Evolutionary conservation across 2,888 invertebrate species (phyloP).

Genomic region (Erebia ligea): DNA sequence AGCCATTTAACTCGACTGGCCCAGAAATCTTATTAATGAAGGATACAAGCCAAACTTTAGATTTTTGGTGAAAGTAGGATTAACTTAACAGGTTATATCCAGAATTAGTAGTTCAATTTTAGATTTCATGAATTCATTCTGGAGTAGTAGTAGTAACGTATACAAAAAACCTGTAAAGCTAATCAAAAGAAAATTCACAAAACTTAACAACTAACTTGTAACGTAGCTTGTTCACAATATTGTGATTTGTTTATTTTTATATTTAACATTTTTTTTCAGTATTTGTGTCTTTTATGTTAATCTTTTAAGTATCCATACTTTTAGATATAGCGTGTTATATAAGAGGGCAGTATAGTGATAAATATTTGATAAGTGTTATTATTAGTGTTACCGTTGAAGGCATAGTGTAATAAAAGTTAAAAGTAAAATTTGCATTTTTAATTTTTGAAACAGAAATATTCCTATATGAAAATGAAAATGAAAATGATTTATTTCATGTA

Average conservation of each 20-base stretch:
- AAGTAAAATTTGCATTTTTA: neutral
- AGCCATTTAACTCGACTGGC: too few relatives aligned
- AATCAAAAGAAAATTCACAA: too few relatives aligned
- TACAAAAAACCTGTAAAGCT: too few relatives aligned
- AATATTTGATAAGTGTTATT: slow-evolving; percentile 49
- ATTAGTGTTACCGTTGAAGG: slow-evolving; percentile 25
- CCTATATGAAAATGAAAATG: too few relatives aligned
- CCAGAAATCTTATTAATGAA: too few relatives aligned
- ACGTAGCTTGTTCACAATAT: too few relatives aligned
- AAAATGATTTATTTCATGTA: too few relatives aligned
- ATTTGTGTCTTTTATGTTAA: slow-evolving; percentile 14
- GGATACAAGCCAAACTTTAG: neutral
- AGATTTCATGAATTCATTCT: neutral
- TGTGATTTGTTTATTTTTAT: slow-evolving; percentile 6
- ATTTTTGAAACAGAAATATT: neutral
- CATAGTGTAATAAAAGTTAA: slow-evolving; percentile 27
- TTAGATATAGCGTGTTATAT: slow-evolving; percentile 50
- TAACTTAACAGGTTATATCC: neutral
- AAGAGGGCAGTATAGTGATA: slow-evolving; percentile 47
- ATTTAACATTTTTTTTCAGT: slow-evolving; percentile 5
- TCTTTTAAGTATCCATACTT: slow-evolving; percentile 45
- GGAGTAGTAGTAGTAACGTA: neutral
- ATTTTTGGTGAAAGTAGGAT: neutral
- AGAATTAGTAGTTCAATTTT: neutral
- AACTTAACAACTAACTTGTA: too few relatives aligned